Percentiles rank a stretch among this genome's conserved stretches.
Conservation (phyloP, 2,888 invertebrate species). For the Drosophila atripex region DNA sequence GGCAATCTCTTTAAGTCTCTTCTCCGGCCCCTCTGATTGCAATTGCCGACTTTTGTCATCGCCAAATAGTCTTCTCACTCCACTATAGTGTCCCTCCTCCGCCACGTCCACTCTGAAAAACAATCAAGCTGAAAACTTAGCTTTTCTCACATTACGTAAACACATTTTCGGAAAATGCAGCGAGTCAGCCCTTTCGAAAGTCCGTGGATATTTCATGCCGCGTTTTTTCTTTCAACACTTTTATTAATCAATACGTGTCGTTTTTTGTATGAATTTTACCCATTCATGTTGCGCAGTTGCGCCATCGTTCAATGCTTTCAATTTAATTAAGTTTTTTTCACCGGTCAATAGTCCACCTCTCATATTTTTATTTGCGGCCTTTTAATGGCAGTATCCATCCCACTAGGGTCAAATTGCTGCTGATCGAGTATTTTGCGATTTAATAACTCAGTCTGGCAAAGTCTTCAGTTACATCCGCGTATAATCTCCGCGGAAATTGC, state of each 20-base stretch:
- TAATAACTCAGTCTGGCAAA: background rate
- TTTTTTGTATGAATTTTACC: constrained; percentile 9
- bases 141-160: constrained; percentile 31
- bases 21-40: constrained; percentile 3
- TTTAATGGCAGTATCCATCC: background rate
- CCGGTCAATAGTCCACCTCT: background rate
- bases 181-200: constrained; percentile 28
- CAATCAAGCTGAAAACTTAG: constrained; percentile 40
- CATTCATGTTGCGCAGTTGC: constrained; percentile 31
- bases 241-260: constrained; percentile 38
- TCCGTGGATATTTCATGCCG: constrained; percentile 6
- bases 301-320: constrained; percentile 59
- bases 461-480: background rate
- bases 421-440: background rate
- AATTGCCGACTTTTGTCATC: constrained; percentile 35
- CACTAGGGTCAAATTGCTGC: background rate
- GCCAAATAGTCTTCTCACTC: constrained; percentile 32
- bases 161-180: constrained; percentile 19
- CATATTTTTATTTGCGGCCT: constrained; percentile 8
- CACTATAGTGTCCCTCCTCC: no score
- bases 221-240: constrained; percentile 5
- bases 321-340: constrained; percentile 72
- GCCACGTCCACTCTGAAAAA: constrained; percentile 4
- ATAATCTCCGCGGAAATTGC: background rate
- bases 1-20: constrained; percentile 59